Evolutionary conservation across 2,888 invertebrate species (phyloP).

Genomic region (Ptilodon capucinus): DNA sequence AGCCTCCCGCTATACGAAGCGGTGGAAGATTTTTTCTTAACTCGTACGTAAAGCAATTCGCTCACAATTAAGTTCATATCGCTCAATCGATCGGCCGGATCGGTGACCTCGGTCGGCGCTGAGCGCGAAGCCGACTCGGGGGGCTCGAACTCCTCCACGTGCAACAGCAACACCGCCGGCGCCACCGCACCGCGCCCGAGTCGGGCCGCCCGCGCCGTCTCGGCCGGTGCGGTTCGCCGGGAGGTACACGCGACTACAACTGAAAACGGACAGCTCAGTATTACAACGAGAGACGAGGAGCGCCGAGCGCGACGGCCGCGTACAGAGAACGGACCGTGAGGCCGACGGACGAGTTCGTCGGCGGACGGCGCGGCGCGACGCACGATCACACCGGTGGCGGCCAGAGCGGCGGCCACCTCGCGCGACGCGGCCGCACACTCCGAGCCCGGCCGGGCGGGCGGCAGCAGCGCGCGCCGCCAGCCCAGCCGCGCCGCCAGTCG

Average conservation of each 20-base stretch:
- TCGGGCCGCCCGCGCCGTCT: slow-evolving; percentile 12
- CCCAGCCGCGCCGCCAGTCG: slow-evolving; percentile 41
- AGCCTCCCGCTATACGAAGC: not conserved
- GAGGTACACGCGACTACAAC: slow-evolving; percentile 47
- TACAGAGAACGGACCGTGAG: slow-evolving; percentile 42
- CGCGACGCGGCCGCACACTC: slow-evolving; percentile 42
- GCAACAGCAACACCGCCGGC: slow-evolving; percentile 31
- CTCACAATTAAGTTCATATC: slow-evolving; percentile 41
- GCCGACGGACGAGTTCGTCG: slow-evolving; percentile 22
- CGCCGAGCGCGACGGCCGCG: not conserved
- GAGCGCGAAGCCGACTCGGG: not conserved
- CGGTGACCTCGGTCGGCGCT: slow-evolving; percentile 9
- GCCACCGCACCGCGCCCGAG: slow-evolving; percentile 10
- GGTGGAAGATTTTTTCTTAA: not conserved
- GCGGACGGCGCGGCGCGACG: slow-evolving; percentile 22
- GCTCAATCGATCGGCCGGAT: slow-evolving; percentile 26
- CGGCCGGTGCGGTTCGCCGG: slow-evolving; percentile 6
- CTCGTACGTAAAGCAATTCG: slow-evolving; percentile 19
- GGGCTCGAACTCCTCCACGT: slow-evolving; percentile 29
- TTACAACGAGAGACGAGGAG: not conserved
- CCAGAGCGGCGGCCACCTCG: slow-evolving; percentile 35
- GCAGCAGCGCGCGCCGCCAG: slow-evolving; percentile 52
- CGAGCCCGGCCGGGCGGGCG: slow-evolving; percentile 29
- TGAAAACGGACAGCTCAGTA: slow-evolving; percentile 21
- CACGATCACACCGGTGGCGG: slow-evolving; percentile 41